These are phyloP conservation scores for Stegodyphus dumicola DNA, from an alignment of 1,140 invertebrate species.

Conservation along the genomic window DNA sequence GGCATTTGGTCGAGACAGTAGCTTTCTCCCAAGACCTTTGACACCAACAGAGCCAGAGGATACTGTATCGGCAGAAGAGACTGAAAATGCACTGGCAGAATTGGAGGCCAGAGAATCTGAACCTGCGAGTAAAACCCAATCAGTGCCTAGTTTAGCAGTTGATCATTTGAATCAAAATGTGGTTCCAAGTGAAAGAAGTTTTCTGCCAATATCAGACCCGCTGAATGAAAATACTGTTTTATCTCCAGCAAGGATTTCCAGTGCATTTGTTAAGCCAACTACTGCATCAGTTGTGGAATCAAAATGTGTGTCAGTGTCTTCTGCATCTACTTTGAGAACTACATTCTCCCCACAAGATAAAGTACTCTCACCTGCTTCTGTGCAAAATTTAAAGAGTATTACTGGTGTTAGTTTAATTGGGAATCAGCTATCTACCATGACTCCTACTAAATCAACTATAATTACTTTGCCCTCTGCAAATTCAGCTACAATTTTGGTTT, in stretches of 20 bases:
- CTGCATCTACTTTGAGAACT: background rate
- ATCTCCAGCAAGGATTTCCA: too few species aligned
- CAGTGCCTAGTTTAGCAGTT: background rate
- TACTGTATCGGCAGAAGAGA: slow-evolving; percentile 38
- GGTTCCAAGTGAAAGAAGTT: background rate
- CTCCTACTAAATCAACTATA: slow-evolving; percentile 13
- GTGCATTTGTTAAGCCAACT: background rate
- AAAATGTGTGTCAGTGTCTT: background rate
- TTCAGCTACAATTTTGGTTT: slow-evolving; percentile 24
- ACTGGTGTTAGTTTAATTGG: slow-evolving; percentile 13
- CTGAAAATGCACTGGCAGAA: slow-evolving; percentile 40
- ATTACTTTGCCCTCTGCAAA: slow-evolving; percentile 27
- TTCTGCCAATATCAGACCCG: background rate
- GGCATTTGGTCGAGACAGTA: slow-evolving; percentile 49
- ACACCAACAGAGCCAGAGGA: slow-evolving; percentile 51
- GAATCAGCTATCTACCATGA: background rate
- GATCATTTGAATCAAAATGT: background rate
- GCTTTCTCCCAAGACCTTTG: slow-evolving; percentile 47
- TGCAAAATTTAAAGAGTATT: slow-evolving; percentile 11
- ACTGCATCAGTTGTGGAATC: background rate
- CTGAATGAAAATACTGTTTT: background rate
- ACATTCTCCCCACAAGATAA: slow-evolving; percentile 1
- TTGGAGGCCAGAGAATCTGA: slow-evolving; percentile 6
- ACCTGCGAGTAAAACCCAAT: background rate
- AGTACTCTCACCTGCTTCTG: background rate